Evolutionary conservation across 2,113 vertebrate genomes (phyloP).

Genomic region (Xyrauchen texanus): DNA sequence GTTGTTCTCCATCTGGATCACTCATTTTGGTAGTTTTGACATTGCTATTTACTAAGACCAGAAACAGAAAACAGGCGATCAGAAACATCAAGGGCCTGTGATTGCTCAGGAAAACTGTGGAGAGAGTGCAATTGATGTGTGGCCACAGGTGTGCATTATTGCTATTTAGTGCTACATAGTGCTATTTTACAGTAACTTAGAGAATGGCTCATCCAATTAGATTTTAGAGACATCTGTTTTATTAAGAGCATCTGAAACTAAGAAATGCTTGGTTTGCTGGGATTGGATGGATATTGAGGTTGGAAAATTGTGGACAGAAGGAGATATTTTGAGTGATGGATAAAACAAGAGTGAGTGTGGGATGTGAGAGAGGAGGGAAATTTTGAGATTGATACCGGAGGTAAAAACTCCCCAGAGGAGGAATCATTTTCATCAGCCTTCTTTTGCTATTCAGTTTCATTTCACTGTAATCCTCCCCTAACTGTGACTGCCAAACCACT

Average conservation of each 20-base stretch:
- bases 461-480: constrained; percentile 47
- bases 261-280: constrained; percentile 12
- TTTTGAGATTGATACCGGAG: constrained; percentile 64
- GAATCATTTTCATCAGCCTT: constrained; percentile 67
- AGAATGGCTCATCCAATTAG: neutral
- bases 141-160: no score
- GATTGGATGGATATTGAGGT: constrained; percentile 19
- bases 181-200: no score
- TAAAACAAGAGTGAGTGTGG: constrained; percentile 22
- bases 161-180: no score
- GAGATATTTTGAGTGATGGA: constrained; percentile 23
- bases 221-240: neutral
- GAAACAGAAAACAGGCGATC: no score
- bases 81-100: no score
- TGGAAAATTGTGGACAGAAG: constrained; percentile 1
- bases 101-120: no score
- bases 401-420: constrained; percentile 51
- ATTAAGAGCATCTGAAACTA: neutral
- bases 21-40: no score
- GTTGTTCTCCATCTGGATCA: no score
- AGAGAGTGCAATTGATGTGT: no score
- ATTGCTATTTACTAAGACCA: no score
- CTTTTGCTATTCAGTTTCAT: constrained; percentile 53
- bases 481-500: constrained; percentile 42
- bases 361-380: constrained; percentile 48